phyloP scores from a whole-genome alignment of 2,797 vertebrate genomes.

The Phaenicophaeus curvirostris region DNA sequence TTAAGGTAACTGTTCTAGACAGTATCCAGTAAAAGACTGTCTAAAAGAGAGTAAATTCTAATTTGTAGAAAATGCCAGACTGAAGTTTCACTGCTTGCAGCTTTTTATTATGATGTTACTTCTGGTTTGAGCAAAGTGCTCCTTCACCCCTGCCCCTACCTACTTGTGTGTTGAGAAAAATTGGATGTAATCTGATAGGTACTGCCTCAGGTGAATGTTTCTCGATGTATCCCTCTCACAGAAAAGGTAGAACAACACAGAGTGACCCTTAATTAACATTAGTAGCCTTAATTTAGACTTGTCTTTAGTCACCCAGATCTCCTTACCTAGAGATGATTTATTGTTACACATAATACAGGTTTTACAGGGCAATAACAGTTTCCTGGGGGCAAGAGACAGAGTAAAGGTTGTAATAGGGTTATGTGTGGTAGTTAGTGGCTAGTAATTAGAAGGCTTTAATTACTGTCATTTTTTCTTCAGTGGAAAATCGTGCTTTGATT shows the following conservation, averaged over 20 bases:
- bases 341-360: background rate
- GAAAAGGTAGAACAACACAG: background rate
- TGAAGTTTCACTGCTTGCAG: background rate
- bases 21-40: background rate
- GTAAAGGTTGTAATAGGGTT: background rate
- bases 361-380: background rate
- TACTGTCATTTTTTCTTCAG: background rate
- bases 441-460: slow-evolving; percentile 14
- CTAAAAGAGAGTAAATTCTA: background rate
- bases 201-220: background rate
- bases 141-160: background rate
- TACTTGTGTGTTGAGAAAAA: background rate
- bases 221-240: accelerated
- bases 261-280: background rate
- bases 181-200: background rate
- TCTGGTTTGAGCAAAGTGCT: background rate
- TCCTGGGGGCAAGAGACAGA: background rate
- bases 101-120: background rate
- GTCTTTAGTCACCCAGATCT: background rate
- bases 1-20: background rate
- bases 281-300: background rate
- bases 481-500: background rate
- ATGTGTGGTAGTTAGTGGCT: background rate
- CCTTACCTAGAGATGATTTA: background rate
- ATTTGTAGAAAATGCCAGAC: background rate